Base-by-base conservation (phyloP, 1,140 invertebrate species). In the Melitaea cinxia region DNA sequence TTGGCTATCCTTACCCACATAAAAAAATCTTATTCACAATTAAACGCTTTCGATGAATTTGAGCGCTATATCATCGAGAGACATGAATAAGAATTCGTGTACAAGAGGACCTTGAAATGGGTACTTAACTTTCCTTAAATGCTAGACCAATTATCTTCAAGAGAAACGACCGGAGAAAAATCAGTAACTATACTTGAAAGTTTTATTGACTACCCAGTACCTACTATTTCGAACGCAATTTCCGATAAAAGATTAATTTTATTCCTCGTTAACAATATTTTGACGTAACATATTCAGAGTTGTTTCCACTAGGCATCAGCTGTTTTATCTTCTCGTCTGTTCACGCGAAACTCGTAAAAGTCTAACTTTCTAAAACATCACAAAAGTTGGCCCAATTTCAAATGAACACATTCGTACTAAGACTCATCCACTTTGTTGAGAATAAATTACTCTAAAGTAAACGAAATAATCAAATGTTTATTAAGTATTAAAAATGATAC, bases 61-160 rank as follows among this genome's bases (percentile, higher is more conserved):
- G 6, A 1, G 7, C 6, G 4, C 39, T 19, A 5, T 21, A 45
- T 19, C 39, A 45, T 45, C 15, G 17, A 45, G 39, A 19, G 15
- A 6, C 39, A 45, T 45, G 7, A 17, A 45, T 6, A 7, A 17
- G 1, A 5, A 10, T 17, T 45, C 39, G 17, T 5, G 39, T 17
- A 45, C 19, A 19, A 45, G 17, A 45, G 39, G 17, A 19, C 39
- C 39, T 19, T 45, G 9, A 45, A 45, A 37, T 17, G 39, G 39
- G 17, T 45, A 12, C 39, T 45, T 45, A 19, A 10, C 15, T 17
- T 9, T 45, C 17, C 39, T 17, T 15, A 7, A 17, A 19, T 0
- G 39, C 39, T 45, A 45, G 15, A 1, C 15, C 17, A 3, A 21
- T 19, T 45, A 19, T 2, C 2, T 12, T 45, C 39, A 19, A 45